Evolutionary conservation across 23 tunicate species (phyloP).

Genomic region (Trididemnum miniatum): DNA sequence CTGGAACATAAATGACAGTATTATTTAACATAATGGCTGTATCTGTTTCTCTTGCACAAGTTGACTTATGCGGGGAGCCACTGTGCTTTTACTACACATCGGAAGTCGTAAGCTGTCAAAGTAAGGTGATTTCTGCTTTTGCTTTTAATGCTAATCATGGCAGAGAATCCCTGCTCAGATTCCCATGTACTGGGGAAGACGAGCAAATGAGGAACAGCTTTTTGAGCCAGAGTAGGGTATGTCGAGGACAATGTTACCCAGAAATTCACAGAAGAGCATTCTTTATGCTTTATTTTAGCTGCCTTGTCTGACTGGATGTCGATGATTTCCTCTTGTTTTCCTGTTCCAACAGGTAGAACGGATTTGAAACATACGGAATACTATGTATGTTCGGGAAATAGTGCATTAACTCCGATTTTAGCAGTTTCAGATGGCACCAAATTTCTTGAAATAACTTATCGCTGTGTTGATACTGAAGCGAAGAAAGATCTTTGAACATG

Average conservation of each 20-base stretch:
- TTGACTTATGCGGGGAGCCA: conserved; percentile 15
- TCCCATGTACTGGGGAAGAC: conserved; percentile 46
- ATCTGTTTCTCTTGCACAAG: conserved; percentile 14
- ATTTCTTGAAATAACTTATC: conserved; percentile 33
- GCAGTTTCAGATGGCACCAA: conserved; percentile 11
- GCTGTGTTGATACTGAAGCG: background rate
- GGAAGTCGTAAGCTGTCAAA: conserved; percentile 13
- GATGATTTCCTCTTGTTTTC: conserved; percentile 49
- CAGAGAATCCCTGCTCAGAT: conserved; percentile 58
- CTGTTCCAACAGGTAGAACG: conserved; percentile 46
- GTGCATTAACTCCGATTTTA: conserved; percentile 35
- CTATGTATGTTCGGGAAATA: conserved; percentile 33
- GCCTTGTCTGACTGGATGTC: conserved; percentile 46
- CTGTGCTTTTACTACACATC: conserved; percentile 33
- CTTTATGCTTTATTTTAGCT: conserved; percentile 40
- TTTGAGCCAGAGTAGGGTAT: conserved; percentile 42
- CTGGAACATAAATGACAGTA: conserved; percentile 1
- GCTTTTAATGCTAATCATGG: conserved; percentile 32
- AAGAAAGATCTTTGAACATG: conserved; percentile 30
- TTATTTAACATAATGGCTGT: conserved; percentile 7
- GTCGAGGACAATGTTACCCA: conserved; percentile 48
- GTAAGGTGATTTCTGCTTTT: conserved; percentile 46
- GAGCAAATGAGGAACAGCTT: conserved; percentile 51
- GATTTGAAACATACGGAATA: conserved; percentile 34
- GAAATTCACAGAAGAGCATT: conserved; percentile 62